Base-by-base conservation (phyloP, 2,797 vertebrate genomes). In the Garrulus glandarius region DNA sequence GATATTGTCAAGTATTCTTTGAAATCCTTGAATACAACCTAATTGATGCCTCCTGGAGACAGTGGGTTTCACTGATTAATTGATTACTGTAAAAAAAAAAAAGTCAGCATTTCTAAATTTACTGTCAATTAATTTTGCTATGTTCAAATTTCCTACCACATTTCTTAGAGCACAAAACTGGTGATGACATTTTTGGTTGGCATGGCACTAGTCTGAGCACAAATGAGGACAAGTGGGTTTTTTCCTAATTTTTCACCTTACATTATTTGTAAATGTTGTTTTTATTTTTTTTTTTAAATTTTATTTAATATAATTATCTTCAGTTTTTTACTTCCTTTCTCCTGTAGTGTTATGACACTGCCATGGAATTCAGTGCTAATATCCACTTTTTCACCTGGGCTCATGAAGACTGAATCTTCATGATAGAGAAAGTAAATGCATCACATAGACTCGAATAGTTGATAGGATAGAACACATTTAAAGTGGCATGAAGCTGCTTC, bases 321-420 rank as follows among this genome's bases (percentile, higher is more conserved):
- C 32, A 34, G 13, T 49, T 43, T 65, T 47, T 69, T 24, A 16
- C 10, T 61, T 75, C 17, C 9, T 61, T 79, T 57, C 30, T 49
- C 14, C 10, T 9, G 11, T 3, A 26, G 10, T 52, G 3, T 34
- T 52, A 29, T 11, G 19, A 61, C 10, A 20, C 46, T 57, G 1
- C 39, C 59, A 52, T 7, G 27, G 17, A 47, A 63, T 29, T 12
- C 6, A 20, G 4, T 7, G 3, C 23, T 34, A 32, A 37, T 10
- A 56, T 11, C 7, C 5, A 29, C 0, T 34, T 60, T 70, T 57
- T 50, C 47, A 27, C 6, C 23, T 9, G 11, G 39, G 3, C 3
- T 50, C 5, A 7, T 10, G 5, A 44, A 47, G 44, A 32, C 7
- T 2, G 30, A n/a, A n/a, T n/a, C n/a, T n/a, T n/a, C n/a, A n/a